Conservation (phyloP, 2,888 invertebrate species). For the Apoda limacodes region DNA sequence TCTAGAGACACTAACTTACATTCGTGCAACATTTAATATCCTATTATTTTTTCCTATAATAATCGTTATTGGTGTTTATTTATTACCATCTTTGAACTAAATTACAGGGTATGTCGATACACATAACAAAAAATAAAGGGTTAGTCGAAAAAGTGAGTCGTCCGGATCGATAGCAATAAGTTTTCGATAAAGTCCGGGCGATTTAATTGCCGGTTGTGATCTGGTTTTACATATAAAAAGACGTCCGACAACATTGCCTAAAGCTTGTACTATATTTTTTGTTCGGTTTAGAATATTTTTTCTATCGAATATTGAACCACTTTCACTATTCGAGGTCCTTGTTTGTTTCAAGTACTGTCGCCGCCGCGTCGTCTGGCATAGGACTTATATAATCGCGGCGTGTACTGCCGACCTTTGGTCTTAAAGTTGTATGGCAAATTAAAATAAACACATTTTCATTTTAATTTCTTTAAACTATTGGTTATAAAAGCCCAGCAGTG, state of each 20-base stretch:
- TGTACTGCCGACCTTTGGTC: no score
- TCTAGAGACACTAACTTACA: constrained; percentile 51
- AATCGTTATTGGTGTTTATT: constrained; percentile 70
- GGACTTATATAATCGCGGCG: constrained; percentile 44
- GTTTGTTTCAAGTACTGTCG: no score
- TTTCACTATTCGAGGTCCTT: constrained; percentile 62
- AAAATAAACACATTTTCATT: no score
- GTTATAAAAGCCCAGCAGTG: no score
- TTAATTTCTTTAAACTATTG: no score
- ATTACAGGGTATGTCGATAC: constrained; percentile 63
- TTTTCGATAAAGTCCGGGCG: constrained; percentile 67
- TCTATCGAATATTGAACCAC: constrained; percentile 48
- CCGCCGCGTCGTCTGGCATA: constrained; percentile 32
- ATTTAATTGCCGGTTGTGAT: constrained; percentile 69
- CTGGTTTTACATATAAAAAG: constrained; percentile 69
- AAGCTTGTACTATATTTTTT: constrained; percentile 55
- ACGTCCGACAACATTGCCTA: constrained; percentile 59
- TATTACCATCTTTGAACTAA: constrained; percentile 63
- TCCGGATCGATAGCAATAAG: constrained; percentile 66
- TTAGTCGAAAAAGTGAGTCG: constrained; percentile 68
- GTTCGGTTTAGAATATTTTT: constrained; percentile 50
- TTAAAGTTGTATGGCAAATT: no score
- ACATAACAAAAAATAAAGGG: constrained; percentile 61
- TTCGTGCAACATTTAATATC: constrained; percentile 54
- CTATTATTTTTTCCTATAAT: constrained; percentile 67